These are phyloP conservation scores for Orchesella cincta DNA, from an alignment of 1,140 invertebrate genomes.

Conservation along the genomic window DNA sequence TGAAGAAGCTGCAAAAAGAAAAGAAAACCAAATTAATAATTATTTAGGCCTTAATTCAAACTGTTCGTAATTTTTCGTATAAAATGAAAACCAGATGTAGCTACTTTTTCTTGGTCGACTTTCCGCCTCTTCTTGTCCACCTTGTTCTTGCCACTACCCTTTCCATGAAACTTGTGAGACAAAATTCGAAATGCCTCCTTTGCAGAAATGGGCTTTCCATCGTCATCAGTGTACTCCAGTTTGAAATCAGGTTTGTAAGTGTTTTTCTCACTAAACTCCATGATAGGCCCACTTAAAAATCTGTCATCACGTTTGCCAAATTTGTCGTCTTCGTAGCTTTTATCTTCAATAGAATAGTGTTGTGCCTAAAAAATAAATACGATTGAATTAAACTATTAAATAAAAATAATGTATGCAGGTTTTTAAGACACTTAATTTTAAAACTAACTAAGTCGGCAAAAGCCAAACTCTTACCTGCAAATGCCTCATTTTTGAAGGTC, in stretches of 20 bases:
- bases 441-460: neutral
- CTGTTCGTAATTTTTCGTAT: neutral
- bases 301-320: conserved; percentile 70
- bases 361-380: conserved; percentile 65
- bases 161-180: conserved; percentile 98
- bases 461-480: conserved; percentile 55
- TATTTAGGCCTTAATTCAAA: conserved; percentile 30
- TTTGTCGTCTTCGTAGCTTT: conserved; percentile 87
- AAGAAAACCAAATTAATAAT: conserved; percentile 32
- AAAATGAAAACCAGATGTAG: neutral
- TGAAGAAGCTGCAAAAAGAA: conserved; percentile 78
- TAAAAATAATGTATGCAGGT: too few species aligned
- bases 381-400: neutral
- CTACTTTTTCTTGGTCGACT: conserved; percentile 84
- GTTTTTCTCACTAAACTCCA: conserved; percentile 92
- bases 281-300: conserved; percentile 75
- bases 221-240: conserved; percentile 96
- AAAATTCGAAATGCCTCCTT: conserved; percentile 97
- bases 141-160: conserved; percentile 98
- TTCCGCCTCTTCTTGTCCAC: conserved; percentile 96
- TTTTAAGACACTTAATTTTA: too few species aligned
- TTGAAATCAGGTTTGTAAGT: conserved; percentile 93
- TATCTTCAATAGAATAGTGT: conserved; percentile 97
- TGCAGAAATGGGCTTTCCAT: conserved; percentile 81
- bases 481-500: conserved; percentile 72